Base-by-base conservation (phyloP, 2,113 vertebrate genomes). In the Athene cunicularia region DNA sequence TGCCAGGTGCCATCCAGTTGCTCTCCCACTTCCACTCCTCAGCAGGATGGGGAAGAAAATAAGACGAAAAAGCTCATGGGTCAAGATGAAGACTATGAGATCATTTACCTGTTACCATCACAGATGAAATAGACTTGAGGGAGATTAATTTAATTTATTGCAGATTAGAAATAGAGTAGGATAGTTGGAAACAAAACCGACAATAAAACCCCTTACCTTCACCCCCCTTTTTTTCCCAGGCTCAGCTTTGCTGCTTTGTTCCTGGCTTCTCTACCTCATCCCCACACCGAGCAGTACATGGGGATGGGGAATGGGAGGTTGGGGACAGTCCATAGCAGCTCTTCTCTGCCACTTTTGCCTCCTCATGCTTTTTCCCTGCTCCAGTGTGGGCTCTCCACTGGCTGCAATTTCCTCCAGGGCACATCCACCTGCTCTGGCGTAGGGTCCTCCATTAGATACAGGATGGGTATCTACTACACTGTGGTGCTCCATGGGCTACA, bases 311-410 rank as follows among this genome's bases (percentile, higher is more conserved):
- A 71, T 9, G 13, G 15, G 15, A 10, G 5, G 9, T 2, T 58
- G 20, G 3, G 28, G 12, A 67, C 13, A 43, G 28, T 18, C 23
- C 6, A 1, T 24, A n/a, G 52, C 15, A 72, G 7, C 12, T 86
- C 8, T 39, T 50, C 2, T n/a, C 9, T 53, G 12, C 47, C 0
- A 0, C 24, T 72, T 20, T 32, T 86, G 74, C 35, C 47, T 63
- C 12, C n/a, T 66, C 4, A 24, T 6, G 2, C 30, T 53, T 64
- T 62, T 80, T 11, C 9, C 5, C 11, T 66, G 24, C 14, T 28
- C 14, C 14, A 49, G 14, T 1, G 0, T 2, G 2, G 21, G 19
- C 3, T 73, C 9, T 47, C 19, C 12, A 72, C 8, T 0, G 4
- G 32, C 27, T 79, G 12, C 32, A 41, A 22, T 22, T 55, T 85